Evolutionary conservation across 2,888 invertebrate species (phyloP).

Genomic region (Calameuta pallipes): DNA sequence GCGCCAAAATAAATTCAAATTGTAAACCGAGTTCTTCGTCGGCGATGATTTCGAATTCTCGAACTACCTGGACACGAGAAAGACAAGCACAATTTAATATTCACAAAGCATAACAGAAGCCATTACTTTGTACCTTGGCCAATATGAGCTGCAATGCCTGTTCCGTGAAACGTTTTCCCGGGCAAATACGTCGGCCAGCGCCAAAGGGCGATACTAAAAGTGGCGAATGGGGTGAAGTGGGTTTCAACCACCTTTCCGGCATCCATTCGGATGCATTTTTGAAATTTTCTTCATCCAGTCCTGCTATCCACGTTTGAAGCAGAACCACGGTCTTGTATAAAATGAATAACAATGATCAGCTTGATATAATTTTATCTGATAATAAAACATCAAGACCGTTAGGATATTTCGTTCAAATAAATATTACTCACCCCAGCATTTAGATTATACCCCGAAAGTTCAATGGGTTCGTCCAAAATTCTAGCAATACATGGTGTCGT

Average conservation of each 20-base stretch:
- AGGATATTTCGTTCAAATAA: too few relatives aligned
- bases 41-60: constrained; percentile 78
- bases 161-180: constrained; percentile 86
- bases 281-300: constrained; percentile 81
- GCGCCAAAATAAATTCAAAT: constrained; percentile 85
- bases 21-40: constrained; percentile 78
- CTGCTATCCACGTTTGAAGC: constrained; percentile 86
- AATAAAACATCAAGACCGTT: not conserved
- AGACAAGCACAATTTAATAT: too few relatives aligned
- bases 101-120: not conserved
- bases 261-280: constrained; percentile 75
- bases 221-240: constrained; percentile 69
- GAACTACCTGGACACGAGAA: constrained; percentile 70
- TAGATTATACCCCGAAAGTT: constrained; percentile 76
- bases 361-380: not conserved
- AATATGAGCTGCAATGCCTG: constrained; percentile 79
- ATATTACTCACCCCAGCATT: constrained; percentile 75
- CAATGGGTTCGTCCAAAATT: constrained; percentile 78
- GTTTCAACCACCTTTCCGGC: constrained; percentile 82
- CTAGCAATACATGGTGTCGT: constrained; percentile 85
- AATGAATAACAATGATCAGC: not conserved
- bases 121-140: constrained; percentile 71
- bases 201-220: constrained; percentile 84
- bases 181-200: constrained; percentile 83
- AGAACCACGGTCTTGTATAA: constrained; percentile 76